phyloP scores from a whole-genome alignment of 2,888 invertebrate species.

The Hyles lineata region DNA sequence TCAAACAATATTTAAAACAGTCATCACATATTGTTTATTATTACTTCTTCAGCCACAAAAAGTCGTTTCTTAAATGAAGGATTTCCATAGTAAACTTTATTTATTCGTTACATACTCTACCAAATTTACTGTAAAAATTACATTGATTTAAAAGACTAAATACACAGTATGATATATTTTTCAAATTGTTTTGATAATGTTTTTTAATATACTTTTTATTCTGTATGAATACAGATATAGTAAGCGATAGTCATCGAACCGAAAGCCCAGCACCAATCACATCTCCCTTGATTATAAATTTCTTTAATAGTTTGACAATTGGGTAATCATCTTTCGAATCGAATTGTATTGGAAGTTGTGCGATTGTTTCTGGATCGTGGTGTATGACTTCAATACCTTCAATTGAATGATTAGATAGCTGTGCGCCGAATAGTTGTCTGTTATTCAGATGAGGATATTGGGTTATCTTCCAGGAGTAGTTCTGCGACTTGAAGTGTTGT shows the following conservation, averaged over 20 bases:
- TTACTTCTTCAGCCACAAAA: no score
- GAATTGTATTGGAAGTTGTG: not conserved
- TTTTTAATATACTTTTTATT: no score
- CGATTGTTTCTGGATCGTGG: not conserved
- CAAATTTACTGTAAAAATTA: no score
- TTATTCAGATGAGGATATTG: constrained; percentile 30
- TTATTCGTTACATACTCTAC: no score
- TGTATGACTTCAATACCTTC: not conserved
- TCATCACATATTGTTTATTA: no score
- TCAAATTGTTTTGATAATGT: no score
- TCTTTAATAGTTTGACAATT: not conserved
- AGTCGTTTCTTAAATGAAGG: no score
- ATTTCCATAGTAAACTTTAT: no score
- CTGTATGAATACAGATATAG: constrained; percentile 40
- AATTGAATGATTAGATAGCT: not conserved
- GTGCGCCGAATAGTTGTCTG: not conserved
- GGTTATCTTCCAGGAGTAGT: constrained; percentile 35
- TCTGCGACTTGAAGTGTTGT: constrained; percentile 37
- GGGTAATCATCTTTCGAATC: not conserved
- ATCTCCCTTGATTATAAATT: constrained; percentile 28
- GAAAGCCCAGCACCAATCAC: constrained; percentile 39
- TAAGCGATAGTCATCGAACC: constrained; percentile 34
- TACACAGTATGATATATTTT: no score
- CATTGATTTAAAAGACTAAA: no score
- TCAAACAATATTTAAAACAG: no score